A percentile compares a stretch with the other conserved stretches of the same genome.
Conservation (phyloP, 2,113 vertebrate genomes). For the Pipa parva region DNA sequence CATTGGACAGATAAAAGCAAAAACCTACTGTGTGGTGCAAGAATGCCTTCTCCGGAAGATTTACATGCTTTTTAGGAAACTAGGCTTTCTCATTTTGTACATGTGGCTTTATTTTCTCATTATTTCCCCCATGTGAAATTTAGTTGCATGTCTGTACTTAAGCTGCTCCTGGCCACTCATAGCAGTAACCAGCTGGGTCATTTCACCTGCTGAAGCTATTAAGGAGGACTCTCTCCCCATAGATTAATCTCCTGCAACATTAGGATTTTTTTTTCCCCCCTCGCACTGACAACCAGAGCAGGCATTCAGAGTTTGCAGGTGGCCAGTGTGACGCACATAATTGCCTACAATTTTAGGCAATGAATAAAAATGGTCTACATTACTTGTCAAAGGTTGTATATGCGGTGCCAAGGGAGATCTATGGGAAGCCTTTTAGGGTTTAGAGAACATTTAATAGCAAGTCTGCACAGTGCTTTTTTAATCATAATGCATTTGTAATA, state of each 20-base stretch:
- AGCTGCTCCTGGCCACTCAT: conserved; percentile 91
- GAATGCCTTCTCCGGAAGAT: no score
- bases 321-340: conserved; percentile 99
- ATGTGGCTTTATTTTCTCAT: not conserved
- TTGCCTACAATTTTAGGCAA: conserved; percentile 99
- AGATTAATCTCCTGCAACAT: conserved; percentile 81
- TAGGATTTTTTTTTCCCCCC: conserved; percentile 54
- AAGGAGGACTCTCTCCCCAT: conserved; percentile 83
- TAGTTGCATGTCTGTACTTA: conserved; percentile 80
- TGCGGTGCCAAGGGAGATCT: conserved; percentile 97
- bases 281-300: conserved; percentile 86
- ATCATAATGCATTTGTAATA: conserved; percentile 91
- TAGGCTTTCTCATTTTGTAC: no score
- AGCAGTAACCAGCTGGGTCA: conserved; percentile 97
- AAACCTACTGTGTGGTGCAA: no score
- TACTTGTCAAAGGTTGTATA: conserved; percentile 99
- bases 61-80: not conserved
- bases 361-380: conserved; percentile 99
- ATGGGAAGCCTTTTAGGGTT: conserved; percentile 97
- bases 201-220: conserved; percentile 98
- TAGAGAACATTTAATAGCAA: conserved; percentile 97
- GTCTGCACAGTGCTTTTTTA: conserved; percentile 85
- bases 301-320: conserved; percentile 99
- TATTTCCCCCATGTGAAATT: conserved; percentile 61
- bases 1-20: no score